Evolutionary conservation across 1,140 invertebrate species (phyloP).

Genomic region (Apis dorsata): DNA sequence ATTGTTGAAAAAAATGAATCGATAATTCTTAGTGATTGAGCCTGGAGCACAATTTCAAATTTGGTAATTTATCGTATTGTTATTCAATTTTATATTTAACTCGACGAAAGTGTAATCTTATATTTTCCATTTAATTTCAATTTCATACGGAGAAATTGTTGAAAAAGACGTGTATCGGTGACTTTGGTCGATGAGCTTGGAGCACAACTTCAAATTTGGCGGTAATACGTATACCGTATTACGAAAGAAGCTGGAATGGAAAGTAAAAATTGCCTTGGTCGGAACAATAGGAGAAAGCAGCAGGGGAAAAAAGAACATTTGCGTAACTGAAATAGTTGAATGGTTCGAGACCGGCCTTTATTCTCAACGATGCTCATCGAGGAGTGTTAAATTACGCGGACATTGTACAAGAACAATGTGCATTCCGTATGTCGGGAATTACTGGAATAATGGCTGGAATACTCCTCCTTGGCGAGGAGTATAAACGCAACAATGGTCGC

Average conservation of each 20-base stretch:
- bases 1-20: too few relatives aligned
- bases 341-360: slow-evolving; percentile 52
- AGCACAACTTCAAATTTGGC: neutral
- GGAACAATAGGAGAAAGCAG: slow-evolving; percentile 48
- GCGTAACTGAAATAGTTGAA: slow-evolving; percentile 57
- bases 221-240: neutral
- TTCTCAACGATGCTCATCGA: slow-evolving; percentile 48
- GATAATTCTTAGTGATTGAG: too few relatives aligned
- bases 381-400: slow-evolving; percentile 61
- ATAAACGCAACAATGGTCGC: slow-evolving; percentile 34
- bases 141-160: too few relatives aligned
- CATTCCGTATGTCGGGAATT: slow-evolving; percentile 54
- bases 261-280: slow-evolving; percentile 33
- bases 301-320: slow-evolving; percentile 42
- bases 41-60: too few relatives aligned
- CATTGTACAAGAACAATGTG: slow-evolving; percentile 60
- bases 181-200: neutral
- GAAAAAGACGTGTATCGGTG: too few relatives aligned
- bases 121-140: too few relatives aligned
- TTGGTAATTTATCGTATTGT: too few relatives aligned
- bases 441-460: slow-evolving; percentile 45
- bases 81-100: too few relatives aligned
- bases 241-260: neutral
- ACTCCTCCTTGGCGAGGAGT: neutral
- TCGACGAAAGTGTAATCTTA: too few relatives aligned